Evolutionary conservation across 2,797 vertebrate species (phyloP).

Genomic region (Danio kyathit): DNA sequence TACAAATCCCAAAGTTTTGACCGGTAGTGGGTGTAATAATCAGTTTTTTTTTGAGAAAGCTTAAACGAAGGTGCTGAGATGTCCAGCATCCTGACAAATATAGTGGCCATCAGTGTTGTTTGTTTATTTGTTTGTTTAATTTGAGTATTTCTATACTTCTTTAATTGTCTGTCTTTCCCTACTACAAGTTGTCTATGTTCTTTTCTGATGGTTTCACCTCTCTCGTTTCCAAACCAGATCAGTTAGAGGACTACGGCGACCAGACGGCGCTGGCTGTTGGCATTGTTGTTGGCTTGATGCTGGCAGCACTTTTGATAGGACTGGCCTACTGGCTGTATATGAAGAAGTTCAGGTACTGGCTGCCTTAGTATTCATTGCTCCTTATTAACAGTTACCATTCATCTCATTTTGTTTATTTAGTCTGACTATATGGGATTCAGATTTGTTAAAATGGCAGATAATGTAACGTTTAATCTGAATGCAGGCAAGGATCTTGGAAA

Average conservation of each 20-base stretch:
- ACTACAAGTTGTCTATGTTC: neutral
- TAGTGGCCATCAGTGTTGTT: constrained; percentile 53
- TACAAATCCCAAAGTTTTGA: too few species aligned
- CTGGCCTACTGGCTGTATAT: constrained; percentile 89
- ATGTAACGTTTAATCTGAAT: neutral
- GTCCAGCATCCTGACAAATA: constrained; percentile 80
- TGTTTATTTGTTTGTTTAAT: constrained; percentile 64
- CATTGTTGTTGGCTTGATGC: constrained; percentile 88
- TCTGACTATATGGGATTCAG: neutral
- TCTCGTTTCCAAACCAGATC: constrained; percentile 65
- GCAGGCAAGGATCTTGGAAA: constrained; percentile 85
- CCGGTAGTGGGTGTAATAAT: too few species aligned
- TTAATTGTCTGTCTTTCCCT: neutral
- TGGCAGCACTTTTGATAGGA: constrained; percentile 86
- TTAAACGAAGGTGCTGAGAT: constrained; percentile 66
- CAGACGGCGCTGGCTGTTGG: constrained; percentile 91
- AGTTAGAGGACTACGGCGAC: constrained; percentile 72
- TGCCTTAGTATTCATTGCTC: neutral
- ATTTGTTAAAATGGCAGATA: neutral
- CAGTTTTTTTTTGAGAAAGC: constrained; percentile 18
- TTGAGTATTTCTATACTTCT: neutral
- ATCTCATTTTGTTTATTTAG: neutral
- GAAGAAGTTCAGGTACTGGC: constrained; percentile 93
- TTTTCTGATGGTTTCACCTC: constrained; percentile 1
- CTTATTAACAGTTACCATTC: neutral